These are phyloP conservation scores for Dione vanillae DNA, from an alignment of 2,888 invertebrate genomes.

Conservation along the genomic window DNA sequence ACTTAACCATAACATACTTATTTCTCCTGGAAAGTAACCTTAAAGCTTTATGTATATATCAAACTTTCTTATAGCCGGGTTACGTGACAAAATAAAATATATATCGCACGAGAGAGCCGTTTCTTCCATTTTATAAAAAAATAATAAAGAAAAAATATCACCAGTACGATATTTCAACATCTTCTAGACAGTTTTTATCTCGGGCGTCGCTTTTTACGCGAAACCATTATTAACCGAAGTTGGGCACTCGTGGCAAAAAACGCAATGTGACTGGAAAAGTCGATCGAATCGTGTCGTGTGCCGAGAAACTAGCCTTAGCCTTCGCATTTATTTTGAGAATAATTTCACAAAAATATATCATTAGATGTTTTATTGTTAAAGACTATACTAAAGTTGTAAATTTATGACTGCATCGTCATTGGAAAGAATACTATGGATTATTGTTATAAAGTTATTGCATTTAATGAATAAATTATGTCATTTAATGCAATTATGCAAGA, in stretches of 20 bases:
- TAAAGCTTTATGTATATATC: background rate
- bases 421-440: too few relatives aligned
- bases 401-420: too few relatives aligned
- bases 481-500: too few relatives aligned
- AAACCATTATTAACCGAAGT: slow-evolving; percentile 34
- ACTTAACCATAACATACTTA: too few relatives aligned
- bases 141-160: background rate
- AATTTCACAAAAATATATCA: background rate
- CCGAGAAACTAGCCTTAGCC: slow-evolving; percentile 56
- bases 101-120: background rate
- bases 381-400: too few relatives aligned
- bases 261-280: slow-evolving; percentile 59
- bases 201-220: slow-evolving; percentile 28
- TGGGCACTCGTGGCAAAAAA: slow-evolving; percentile 45
- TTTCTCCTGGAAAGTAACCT: too few relatives aligned
- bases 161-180: slow-evolving; percentile 26
- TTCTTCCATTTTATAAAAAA: background rate
- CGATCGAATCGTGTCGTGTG: slow-evolving; percentile 54
- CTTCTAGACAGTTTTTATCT: slow-evolving; percentile 38
- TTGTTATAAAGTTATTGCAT: too few relatives aligned
- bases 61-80: background rate
- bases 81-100: background rate
- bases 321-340: slow-evolving; percentile 25
- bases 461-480: too few relatives aligned
- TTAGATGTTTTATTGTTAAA: too few relatives aligned